Conservation (phyloP, 2,113 vertebrate species). For the Rafetus swinhoei region DNA sequence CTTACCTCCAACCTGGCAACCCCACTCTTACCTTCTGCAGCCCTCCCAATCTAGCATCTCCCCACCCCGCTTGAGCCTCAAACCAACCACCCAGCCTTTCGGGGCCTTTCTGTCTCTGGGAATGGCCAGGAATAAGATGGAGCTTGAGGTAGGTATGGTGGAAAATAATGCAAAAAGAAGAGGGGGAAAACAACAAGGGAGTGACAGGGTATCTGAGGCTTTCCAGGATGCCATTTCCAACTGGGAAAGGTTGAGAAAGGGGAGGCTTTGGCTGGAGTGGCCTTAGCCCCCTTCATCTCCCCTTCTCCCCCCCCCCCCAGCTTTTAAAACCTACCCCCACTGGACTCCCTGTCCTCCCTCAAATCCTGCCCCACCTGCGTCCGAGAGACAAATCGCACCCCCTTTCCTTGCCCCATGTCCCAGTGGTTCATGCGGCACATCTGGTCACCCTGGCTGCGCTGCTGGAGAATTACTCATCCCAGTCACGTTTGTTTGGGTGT, state of each 20-base stretch:
- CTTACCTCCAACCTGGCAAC: neutral
- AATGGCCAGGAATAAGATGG: neutral
- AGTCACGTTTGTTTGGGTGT: conserved; percentile 81
- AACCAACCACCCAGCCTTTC: neutral
- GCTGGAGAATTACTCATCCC: conserved; percentile 67
- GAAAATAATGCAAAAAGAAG: neutral
- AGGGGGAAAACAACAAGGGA: neutral
- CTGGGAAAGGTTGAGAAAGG: neutral
- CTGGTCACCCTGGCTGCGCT: conserved; percentile 4
- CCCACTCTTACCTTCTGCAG: neutral
- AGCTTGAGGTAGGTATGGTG: neutral
- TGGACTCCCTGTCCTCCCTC: neutral
- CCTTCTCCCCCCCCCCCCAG: neutral
- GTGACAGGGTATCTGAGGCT: too few relatives aligned
- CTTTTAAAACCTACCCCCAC: neutral
- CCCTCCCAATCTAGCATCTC: neutral
- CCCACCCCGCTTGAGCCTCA: neutral
- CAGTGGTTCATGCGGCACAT: neutral
- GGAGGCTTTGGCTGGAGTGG: neutral
- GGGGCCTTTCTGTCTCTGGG: neutral
- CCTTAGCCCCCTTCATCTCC: neutral
- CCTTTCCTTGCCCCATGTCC: neutral
- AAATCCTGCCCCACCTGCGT: neutral
- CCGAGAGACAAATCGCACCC: neutral
- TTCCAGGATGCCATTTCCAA: neutral